Base-by-base conservation (phyloP, 2,113 vertebrate species). In the Onychostoma macrolepis region DNA sequence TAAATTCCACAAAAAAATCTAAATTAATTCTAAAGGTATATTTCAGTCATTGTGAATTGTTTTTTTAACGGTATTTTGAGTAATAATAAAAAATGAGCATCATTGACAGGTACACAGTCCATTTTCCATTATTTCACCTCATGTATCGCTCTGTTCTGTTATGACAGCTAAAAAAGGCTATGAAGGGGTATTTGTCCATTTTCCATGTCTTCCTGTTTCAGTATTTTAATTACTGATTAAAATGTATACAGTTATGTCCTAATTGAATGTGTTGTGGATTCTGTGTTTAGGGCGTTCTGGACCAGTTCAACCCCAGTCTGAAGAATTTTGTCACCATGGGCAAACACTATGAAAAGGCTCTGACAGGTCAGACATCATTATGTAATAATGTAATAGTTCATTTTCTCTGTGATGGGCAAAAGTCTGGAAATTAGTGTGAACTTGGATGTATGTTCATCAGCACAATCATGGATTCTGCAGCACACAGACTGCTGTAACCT, bases 291-390 rank as follows among this genome's bases (percentile, higher is more conserved):
- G 95, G 94, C 19, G 96, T 97, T 86, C 90, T 96, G 92, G 96
- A 97, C 86, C 96, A 97, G 89, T 96, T 96, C 89, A 97, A 97
- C 89, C 96, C 96, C 92, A 96, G 96, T 90, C 90, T 97, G 88
- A 96, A 95, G 94, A 97, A 96, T 91, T 97, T 97, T 93, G 96
- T 97, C 82, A 91, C 94, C 4, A 97, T 96, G 96, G 96, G 96
- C 43, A 97, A 96, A 89, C 94, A 95, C 90, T 97, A 97, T 84
- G 96, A 96, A 87, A 96, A 95, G 91, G 96, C 96, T 13, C 92
- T 97, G 84, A 96, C 96, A 88, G 96, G 96, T 97, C 41, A 89
- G 91, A 11, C 53, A 7, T 77, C 13, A 28, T 19, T 56, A 24
- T 10, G 36, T 8, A 53, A 53, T 21, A 17, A 53, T 53, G 50